phyloP scores from a whole-genome alignment of 2,888 invertebrate species.

The Crepidodera aurea region DNA sequence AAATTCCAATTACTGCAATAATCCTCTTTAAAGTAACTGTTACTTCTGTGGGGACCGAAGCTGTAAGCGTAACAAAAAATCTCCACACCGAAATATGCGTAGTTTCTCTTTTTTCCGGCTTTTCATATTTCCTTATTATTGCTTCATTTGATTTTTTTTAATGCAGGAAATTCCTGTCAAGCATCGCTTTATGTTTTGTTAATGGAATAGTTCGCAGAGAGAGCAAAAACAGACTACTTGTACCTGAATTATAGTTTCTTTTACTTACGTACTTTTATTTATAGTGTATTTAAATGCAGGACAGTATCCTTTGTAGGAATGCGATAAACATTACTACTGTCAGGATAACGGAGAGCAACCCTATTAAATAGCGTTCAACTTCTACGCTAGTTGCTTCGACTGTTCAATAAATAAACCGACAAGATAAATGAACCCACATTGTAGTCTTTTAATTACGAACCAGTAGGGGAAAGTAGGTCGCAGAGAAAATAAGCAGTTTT shows the following conservation, averaged over 20 bases:
- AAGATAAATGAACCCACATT: conserved; percentile 47
- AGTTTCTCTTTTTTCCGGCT: no score
- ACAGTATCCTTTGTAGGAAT: conserved; percentile 40
- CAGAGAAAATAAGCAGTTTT: neutral
- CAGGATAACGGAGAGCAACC: conserved; percentile 43
- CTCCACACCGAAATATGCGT: no score
- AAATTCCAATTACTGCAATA: no score
- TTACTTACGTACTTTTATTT: conserved; percentile 9
- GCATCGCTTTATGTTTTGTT: no score
- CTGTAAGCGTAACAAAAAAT: no score
- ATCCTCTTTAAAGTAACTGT: no score
- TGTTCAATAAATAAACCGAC: conserved; percentile 46
- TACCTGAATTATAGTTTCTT: conserved; percentile 25
- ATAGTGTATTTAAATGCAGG: conserved; percentile 40
- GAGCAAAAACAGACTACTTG: no score
- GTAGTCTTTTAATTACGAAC: conserved; percentile 47
- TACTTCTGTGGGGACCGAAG: no score
- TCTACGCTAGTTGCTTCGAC: conserved; percentile 40
- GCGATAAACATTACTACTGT: conserved; percentile 46
- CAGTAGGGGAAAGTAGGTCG: conserved; percentile 24
- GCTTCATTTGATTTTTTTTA: no score
- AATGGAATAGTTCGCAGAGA: no score
- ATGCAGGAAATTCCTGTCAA: no score
- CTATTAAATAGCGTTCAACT: conserved; percentile 47
- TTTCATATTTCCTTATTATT: no score